phyloP scores from a whole-genome alignment of 1,140 invertebrate genomes.

The Mamestra configurata region DNA sequence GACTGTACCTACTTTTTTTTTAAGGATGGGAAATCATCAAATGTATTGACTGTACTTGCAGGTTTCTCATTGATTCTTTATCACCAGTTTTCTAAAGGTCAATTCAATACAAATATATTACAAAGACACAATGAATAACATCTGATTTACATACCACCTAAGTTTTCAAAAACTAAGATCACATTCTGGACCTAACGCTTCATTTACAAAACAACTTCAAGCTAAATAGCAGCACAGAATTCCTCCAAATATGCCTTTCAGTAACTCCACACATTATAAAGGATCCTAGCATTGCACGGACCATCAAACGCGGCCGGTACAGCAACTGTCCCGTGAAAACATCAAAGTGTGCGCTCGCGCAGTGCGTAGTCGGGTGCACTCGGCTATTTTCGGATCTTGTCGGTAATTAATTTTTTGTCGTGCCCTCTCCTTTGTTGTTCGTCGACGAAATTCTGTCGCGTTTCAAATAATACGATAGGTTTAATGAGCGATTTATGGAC shows the following conservation, averaged over 20 bases:
- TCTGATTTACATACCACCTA: no score
- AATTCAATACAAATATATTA: no score
- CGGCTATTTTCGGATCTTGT: conserved; percentile 72
- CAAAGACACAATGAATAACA: no score
- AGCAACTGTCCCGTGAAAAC: conserved; percentile 55
- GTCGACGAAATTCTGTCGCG: conserved; percentile 19
- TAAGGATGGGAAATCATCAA: no score
- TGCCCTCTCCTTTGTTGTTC: conserved; percentile 66
- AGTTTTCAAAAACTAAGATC: no score
- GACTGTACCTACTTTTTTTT: no score
- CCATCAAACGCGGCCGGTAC: conserved; percentile 50
- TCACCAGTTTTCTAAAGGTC: no score
- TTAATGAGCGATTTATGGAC: conserved; percentile 2
- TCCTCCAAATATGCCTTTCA: neutral
- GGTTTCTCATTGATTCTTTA: no score
- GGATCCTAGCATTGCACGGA: conserved; percentile 20
- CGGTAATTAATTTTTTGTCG: conserved; percentile 80
- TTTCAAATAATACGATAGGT: conserved; percentile 8
- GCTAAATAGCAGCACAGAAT: neutral
- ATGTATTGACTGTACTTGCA: no score
- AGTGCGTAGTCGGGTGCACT: conserved; percentile 55
- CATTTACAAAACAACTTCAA: neutral
- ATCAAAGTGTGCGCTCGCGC: conserved; percentile 69
- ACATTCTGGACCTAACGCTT: neutral
- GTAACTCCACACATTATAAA: conserved; percentile 23